These are phyloP conservation scores for Cerastoderma edule DNA, from an alignment of 2,888 invertebrate species.

Conservation along the genomic window DNA sequence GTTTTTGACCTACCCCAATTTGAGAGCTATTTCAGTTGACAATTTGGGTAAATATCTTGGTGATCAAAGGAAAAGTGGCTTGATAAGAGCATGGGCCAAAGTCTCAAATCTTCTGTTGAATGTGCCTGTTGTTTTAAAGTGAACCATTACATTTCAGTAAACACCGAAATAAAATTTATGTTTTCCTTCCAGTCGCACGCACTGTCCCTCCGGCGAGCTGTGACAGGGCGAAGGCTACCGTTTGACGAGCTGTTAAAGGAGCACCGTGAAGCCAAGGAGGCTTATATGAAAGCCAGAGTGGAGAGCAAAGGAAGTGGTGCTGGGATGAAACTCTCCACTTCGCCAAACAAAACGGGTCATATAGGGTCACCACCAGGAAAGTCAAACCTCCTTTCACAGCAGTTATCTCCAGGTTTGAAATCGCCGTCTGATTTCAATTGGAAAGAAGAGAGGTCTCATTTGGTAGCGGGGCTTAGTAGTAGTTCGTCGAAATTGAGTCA, in stretches of 20 bases:
- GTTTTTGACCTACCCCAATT: too few relatives aligned
- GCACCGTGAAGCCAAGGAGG: slow-evolving; percentile 88
- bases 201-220: slow-evolving; percentile 89
- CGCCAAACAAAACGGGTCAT: slow-evolving; percentile 32
- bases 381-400: not conserved
- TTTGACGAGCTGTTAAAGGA: slow-evolving; percentile 91
- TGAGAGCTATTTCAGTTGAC: too few relatives aligned
- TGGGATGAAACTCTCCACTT: slow-evolving; percentile 49
- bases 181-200: slow-evolving; percentile 85
- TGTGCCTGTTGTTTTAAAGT: too few relatives aligned
- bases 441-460: not conserved
- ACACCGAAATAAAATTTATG: too few relatives aligned
- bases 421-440: not conserved
- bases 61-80: too few relatives aligned
- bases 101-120: too few relatives aligned
- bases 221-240: slow-evolving; percentile 89
- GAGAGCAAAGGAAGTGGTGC: slow-evolving; percentile 65
- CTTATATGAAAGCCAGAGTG: slow-evolving; percentile 76
- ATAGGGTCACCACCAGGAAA: slow-evolving; percentile 15
- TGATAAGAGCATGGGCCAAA: too few relatives aligned
- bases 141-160: too few relatives aligned
- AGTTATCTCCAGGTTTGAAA: not conserved
- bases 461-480: not conserved
- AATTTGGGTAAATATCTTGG: too few relatives aligned
- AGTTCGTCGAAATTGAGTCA: not conserved